Evolutionary conservation across 2,113 vertebrate genomes (phyloP).

Genomic region (Labeo catla): DNA sequence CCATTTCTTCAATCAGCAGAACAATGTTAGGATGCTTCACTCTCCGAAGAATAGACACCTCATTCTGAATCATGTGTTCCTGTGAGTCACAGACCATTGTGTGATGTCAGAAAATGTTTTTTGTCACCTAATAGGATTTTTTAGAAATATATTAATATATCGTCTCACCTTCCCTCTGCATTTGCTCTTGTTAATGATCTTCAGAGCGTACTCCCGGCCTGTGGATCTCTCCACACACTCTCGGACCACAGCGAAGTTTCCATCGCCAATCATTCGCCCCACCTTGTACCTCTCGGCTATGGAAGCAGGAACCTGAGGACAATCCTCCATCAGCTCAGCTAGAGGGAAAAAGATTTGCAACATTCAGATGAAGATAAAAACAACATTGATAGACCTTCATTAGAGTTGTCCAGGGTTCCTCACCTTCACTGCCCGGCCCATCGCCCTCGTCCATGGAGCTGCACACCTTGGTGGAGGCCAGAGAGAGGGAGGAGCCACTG

Average conservation of each 20-base stretch:
- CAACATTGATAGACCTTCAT: neutral
- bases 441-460: conserved; percentile 98
- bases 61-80: conserved; percentile 99
- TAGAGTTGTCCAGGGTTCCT: conserved; percentile 35
- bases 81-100: conserved; percentile 64
- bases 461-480: conserved; percentile 97
- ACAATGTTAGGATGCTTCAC: conserved; percentile 99
- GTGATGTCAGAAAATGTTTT: neutral
- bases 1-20: conserved; percentile 96
- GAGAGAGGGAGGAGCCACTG: conserved; percentile 93
- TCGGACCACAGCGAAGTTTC: conserved; percentile 96
- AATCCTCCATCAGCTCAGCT: conserved; percentile 88
- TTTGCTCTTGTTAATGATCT: conserved; percentile 98
- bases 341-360: conserved; percentile 21
- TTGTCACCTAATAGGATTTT: neutral
- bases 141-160: neutral
- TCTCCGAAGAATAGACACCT: conserved; percentile 93
- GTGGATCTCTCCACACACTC: conserved; percentile 98
- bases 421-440: conserved; percentile 87
- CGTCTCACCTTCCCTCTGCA: conserved; percentile 93
- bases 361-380: neutral
- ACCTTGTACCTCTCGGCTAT: conserved; percentile 97
- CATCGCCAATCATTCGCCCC: conserved; percentile 92
- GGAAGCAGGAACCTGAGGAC: conserved; percentile 85
- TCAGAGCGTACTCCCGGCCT: conserved; percentile 94